Evolutionary conservation across 2,888 invertebrate species (phyloP), one percentile per base, ranked within the genome.

Genomic region (Panzeria rudis): DNA sequence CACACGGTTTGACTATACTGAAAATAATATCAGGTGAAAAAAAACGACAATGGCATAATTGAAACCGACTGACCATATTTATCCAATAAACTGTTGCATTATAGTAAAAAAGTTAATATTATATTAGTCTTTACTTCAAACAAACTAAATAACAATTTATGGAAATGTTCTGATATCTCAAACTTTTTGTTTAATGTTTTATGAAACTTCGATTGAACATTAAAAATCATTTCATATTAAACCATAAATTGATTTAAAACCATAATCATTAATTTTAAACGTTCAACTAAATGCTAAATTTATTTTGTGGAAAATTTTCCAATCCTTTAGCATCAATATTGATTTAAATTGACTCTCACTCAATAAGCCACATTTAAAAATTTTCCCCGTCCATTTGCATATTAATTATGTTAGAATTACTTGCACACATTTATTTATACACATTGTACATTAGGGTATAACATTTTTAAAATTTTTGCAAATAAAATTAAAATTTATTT

Each of bases 241-340:
- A 20, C 32, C 11, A 5, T 32, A 50, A 47, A 66, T 66, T 32
- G 47, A 47, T 66, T 66, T 47, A 13, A 5, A 50, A 7, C 13
- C 47, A 7, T n/a, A 20, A 13, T 6, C 11, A 50, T 17, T 32
- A 47, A 13, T 50, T 66, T 66, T 50, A 47, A 66, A 50, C 20
- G 66, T 32, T 66, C 17, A 17, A n/a, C 29, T 17, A 11, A n/a
- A 1, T 11, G 11, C 8, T 9, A 17, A 11, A 32, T 47, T 32
- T 61, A 35, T 23, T 61, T 61, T 35, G 20, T 61, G 17, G 59
- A 17, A 61, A 54, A 20, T 15, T 32, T n/a, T 17, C 17, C 32
- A 56, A 32, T n/a, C 7, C 8, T 52, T 3, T 25, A 1, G 13
- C 13, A n/a, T n/a, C n/a, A 9, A 59, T 6, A 20, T 35, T 61